These are phyloP conservation scores for Stichopus horrens DNA, from an alignment of 53 echinoderm and acorn worm genomes.

Conservation along the genomic window DNA sequence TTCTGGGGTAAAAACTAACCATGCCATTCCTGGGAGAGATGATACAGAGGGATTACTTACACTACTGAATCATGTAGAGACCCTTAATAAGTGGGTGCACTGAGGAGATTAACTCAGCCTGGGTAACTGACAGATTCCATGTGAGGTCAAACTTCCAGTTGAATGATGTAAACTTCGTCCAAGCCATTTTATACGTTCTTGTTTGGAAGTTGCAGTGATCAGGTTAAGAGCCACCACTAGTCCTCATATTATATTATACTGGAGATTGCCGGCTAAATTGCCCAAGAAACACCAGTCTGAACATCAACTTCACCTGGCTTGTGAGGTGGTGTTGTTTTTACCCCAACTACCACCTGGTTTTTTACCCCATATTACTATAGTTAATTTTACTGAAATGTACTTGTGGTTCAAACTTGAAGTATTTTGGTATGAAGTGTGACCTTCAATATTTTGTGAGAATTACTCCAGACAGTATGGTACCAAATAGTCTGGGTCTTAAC, in stretches of 20 bases:
- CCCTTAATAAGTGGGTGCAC: slow-evolving; percentile 26
- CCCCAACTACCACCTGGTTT: not conserved
- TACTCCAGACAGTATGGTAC: too few species aligned
- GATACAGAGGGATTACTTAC: slow-evolving; percentile 24
- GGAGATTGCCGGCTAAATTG: slow-evolving; percentile 24
- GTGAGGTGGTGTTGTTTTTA: not conserved
- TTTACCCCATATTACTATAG: slow-evolving; percentile 15
- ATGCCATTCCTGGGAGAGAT: slow-evolving; percentile 26
- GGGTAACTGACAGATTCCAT: slow-evolving; percentile 23
- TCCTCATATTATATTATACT: slow-evolving; percentile 16
- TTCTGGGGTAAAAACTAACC: slow-evolving; percentile 30
- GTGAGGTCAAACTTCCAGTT: slow-evolving; percentile 32
- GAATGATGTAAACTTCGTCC: slow-evolving; percentile 29
- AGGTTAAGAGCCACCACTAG: slow-evolving; percentile 7
- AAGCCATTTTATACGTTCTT: slow-evolving; percentile 11
- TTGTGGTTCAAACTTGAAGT: too few species aligned
- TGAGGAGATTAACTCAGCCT: slow-evolving; percentile 14
- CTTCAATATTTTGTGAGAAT: too few species aligned
- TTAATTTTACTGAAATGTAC: not conserved
- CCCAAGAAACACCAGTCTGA: slow-evolving; percentile 24
- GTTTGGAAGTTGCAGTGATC: not conserved
- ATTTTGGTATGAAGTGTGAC: too few species aligned
- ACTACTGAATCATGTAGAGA: slow-evolving; percentile 28
- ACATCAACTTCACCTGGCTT: slow-evolving; percentile 21
- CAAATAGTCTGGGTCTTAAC: too few species aligned